phyloP scores from a whole-genome alignment of 1,140 invertebrate species.

The Belonocnema kinseyi region DNA sequence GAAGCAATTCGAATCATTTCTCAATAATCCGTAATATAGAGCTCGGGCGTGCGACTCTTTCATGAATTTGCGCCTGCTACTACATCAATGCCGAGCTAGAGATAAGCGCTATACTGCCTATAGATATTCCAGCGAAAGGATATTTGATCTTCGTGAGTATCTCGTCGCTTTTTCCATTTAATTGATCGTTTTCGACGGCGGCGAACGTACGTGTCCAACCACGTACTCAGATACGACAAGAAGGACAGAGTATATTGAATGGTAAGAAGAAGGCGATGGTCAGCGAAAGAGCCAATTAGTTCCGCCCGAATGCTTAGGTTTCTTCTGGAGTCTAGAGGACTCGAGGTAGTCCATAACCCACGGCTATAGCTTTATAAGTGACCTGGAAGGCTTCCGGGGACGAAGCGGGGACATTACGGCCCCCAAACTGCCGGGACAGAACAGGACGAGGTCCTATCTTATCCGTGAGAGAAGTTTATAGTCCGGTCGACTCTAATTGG shows the following conservation, averaged over 20 bases:
- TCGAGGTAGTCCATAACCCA: slow-evolving; percentile 17
- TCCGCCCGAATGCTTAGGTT: slow-evolving; percentile 64
- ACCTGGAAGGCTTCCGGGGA: slow-evolving; percentile 65
- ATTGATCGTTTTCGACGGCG: slow-evolving; percentile 63
- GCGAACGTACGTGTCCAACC: slow-evolving; percentile 48
- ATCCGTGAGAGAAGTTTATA: slow-evolving; percentile 74
- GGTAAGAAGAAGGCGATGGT: slow-evolving; percentile 50
- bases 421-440: slow-evolving; percentile 53
- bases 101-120: slow-evolving; percentile 38
- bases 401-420: slow-evolving; percentile 61
- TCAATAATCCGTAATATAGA: too few relatives aligned
- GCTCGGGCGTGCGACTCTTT: background rate
- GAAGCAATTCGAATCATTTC: too few relatives aligned
- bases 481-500: slow-evolving; percentile 75
- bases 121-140: slow-evolving; percentile 48
- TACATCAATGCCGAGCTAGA: slow-evolving; percentile 26
- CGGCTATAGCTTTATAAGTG: slow-evolving; percentile 57
- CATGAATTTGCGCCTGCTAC: background rate
- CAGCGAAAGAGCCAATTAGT: slow-evolving; percentile 67
- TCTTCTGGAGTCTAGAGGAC: slow-evolving; percentile 9
- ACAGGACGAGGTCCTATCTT: slow-evolving; percentile 71
- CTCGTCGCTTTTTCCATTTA: slow-evolving; percentile 67
- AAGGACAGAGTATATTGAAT: slow-evolving; percentile 15
- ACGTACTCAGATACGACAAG: slow-evolving; percentile 37
- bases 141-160: slow-evolving; percentile 62